Evolutionary conservation across 2,113 vertebrate genomes (phyloP).

Genomic region (Meleagris gallopavo): DNA sequence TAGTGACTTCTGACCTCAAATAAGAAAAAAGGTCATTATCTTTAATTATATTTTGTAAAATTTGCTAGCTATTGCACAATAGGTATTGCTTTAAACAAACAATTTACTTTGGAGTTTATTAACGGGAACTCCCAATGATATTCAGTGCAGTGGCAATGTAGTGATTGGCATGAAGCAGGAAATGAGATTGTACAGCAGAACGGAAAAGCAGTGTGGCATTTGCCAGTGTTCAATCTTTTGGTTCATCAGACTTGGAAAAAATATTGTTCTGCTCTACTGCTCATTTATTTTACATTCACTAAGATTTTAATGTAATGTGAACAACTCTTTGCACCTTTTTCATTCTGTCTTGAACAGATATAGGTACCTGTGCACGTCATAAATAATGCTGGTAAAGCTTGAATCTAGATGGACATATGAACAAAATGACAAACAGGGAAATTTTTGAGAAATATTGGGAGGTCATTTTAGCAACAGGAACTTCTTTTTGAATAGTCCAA

Average conservation of each 20-base stretch:
- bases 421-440: background rate
- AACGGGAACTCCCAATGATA: background rate
- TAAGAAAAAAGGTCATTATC: background rate
- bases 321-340: background rate
- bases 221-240: slow-evolving; percentile 21
- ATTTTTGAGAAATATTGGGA: background rate
- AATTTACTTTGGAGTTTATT: background rate
- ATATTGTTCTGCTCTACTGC: background rate
- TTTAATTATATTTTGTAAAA: background rate
- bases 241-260: slow-evolving; percentile 8
- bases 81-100: background rate
- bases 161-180: background rate
- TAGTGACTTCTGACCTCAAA: background rate
- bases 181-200: slow-evolving; percentile 32
- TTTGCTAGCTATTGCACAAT: background rate
- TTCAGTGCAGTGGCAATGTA: background rate
- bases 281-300: slow-evolving; percentile 10
- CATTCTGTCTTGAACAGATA: background rate
- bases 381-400: background rate
- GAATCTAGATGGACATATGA: background rate
- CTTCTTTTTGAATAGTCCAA: background rate
- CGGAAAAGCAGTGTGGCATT: background rate
- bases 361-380: background rate
- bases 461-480: background rate
- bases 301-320: background rate